Evolutionary conservation across 2,888 invertebrate species (phyloP).

Genomic region (Aspidapion aeneum): DNA sequence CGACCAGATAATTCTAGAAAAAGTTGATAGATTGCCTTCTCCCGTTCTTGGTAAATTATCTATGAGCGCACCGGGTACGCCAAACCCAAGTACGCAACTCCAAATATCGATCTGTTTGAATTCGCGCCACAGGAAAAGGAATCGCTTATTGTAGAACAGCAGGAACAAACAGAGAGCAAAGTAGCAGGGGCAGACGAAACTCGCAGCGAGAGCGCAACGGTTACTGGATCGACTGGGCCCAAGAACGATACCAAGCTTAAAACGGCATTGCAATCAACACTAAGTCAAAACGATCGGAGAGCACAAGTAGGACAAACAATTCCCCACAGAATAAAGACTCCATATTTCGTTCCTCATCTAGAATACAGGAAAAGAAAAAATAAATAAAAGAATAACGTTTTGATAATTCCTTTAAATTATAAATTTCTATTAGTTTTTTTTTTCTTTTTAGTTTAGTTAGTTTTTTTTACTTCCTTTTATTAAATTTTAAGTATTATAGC

Average conservation of each 20-base stretch:
- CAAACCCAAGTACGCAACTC: not conserved
- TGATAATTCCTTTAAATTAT: too few relatives aligned
- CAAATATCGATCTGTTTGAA: not conserved
- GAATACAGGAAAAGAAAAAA: not conserved
- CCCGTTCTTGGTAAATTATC: not conserved
- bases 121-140: not conserved
- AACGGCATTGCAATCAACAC: too few relatives aligned
- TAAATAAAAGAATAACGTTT: not conserved
- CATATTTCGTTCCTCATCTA: not conserved
- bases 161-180: not conserved
- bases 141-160: not conserved
- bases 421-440: too few relatives aligned
- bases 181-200: not conserved
- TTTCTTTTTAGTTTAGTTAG: too few relatives aligned
- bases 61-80: not conserved
- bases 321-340: not conserved
- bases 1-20: not conserved
- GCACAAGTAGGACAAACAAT: not conserved
- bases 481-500: too few relatives aligned
- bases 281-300: not conserved
- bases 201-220: not conserved
- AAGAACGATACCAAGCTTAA: too few relatives aligned
- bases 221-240: not conserved
- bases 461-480: too few relatives aligned
- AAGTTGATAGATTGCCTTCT: not conserved